A percentile compares a stretch with the other conserved stretches of the same genome.
Evolutionary conservation across 2,797 vertebrate genomes (phyloP).

Genomic region (Tokudaia muenninki): DNA sequence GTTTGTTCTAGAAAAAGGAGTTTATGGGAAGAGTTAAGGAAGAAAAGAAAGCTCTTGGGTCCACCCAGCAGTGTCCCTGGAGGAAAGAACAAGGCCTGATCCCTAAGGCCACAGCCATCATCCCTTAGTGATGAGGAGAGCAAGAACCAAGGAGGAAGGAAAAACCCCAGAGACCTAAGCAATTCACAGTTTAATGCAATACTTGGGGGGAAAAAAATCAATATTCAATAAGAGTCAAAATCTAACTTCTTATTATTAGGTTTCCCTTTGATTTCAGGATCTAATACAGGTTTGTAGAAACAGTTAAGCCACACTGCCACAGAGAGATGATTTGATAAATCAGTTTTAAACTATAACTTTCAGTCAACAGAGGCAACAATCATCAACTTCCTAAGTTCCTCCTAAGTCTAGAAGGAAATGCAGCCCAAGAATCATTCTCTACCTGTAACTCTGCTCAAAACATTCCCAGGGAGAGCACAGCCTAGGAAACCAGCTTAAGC

Average conservation of each 20-base stretch:
- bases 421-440: not conserved
- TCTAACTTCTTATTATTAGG: not conserved
- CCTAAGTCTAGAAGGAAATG: not conserved
- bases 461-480: not conserved
- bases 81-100: not conserved
- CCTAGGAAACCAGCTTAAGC: not conserved
- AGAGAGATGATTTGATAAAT: not conserved
- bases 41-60: not conserved
- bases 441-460: not conserved
- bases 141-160: not conserved
- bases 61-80: not conserved
- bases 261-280: conserved; percentile 10
- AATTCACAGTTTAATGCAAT: not conserved
- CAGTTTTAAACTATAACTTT: conserved; percentile 51
- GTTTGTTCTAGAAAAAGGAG: conserved; percentile 42
- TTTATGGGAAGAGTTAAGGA: not conserved
- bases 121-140: not conserved
- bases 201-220: not conserved
- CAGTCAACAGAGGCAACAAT: not conserved
- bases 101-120: not conserved
- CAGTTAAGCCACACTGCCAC: not conserved
- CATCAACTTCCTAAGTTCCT: conserved; percentile 34
- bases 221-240: not conserved
- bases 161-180: not conserved
- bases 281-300: not conserved